Percentiles rank a stretch among this genome's conserved stretches.
Evolutionary conservation across 2,797 vertebrate genomes (phyloP).

Genomic region (Argyrosomus regius): DNA sequence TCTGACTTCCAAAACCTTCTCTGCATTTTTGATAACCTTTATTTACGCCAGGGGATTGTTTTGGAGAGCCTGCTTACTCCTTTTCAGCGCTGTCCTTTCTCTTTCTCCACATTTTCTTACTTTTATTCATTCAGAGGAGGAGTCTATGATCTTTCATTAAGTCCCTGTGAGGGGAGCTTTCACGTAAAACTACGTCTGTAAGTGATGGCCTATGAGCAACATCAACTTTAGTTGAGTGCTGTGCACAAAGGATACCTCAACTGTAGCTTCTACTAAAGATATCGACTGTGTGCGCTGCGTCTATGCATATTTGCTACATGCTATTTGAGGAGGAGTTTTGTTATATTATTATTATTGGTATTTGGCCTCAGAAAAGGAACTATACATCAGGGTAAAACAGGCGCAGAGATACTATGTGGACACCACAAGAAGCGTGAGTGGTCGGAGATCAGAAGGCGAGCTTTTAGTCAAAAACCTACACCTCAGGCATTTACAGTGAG

Average conservation of each 20-base stretch:
- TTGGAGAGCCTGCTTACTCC: slow-evolving; percentile 17
- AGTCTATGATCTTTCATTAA: slow-evolving; percentile 3
- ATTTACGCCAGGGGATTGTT: slow-evolving; percentile 13
- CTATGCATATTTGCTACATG: not conserved
- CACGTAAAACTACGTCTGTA: not conserved
- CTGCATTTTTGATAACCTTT: slow-evolving; percentile 23
- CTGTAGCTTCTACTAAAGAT: not conserved
- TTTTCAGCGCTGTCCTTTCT: slow-evolving; percentile 2
- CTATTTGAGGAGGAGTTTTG: too few relatives aligned
- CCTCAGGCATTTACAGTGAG: not conserved
- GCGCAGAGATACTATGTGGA: too few relatives aligned
- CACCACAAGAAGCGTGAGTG: too few relatives aligned
- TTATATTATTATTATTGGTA: too few relatives aligned
- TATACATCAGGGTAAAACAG: too few relatives aligned
- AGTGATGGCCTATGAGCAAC: not conserved
- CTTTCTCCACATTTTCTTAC: not conserved
- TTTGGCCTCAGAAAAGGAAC: too few relatives aligned
- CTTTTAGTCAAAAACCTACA: not conserved
- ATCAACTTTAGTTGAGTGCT: not conserved
- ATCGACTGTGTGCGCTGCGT: not conserved
- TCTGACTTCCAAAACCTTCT: slow-evolving; percentile 26
- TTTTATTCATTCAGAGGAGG: not conserved
- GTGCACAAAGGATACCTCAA: not conserved
- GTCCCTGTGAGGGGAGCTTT: not conserved
- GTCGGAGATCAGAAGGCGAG: not conserved